Base-by-base conservation (phyloP, 2,113 vertebrate species). In the Oxyruncus cristatus region DNA sequence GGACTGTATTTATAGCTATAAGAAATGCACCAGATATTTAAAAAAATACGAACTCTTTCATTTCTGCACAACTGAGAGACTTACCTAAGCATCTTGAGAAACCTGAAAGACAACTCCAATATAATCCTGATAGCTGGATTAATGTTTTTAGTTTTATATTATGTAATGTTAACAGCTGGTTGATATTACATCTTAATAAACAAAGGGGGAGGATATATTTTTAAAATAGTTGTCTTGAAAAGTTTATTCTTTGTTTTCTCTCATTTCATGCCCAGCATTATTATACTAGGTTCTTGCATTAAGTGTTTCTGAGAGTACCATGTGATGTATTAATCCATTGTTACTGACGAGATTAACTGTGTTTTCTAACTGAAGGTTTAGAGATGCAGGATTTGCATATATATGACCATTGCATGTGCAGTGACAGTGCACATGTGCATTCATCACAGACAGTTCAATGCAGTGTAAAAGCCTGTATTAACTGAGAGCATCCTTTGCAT, bases 201-300 rank as follows among this genome's bases (percentile, higher is more conserved):
- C 18, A 63, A 42, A 3, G 4, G 2, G 2, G 6, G 4, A 16
- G 4, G 16, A 35, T 5, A 46, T 65, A 4, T 53, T 13, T 46
- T 68, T 56, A 49, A 81, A 94, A 32, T 44, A 37, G 68, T 8
- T 0, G 0, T 35, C 24, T 87, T 61, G 24, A 76, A 70, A 92
- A 49, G 9, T 49, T 87, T 17, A 35, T 76, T 75, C 4, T 84
- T 95, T 68, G 5, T 82, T 95, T 78, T 46, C 30, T 59, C n/a
- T 59, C 35, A 50, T 86, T 88, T 79, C 23, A n/a, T 39, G 17
- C 2, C 8, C 23, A 42, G 12, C 2, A 22, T 24, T 46, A 20
- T 35, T 53, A 42, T 22, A n/a, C 3, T 14, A 53, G 8, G 5
- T 58, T 82, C 37, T 42, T 79, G 24, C 26, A 50, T 13, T 56